These are phyloP conservation scores for Vicugna pacos DNA, from an alignment of 2,113 vertebrate species.

Conservation along the genomic window DNA sequence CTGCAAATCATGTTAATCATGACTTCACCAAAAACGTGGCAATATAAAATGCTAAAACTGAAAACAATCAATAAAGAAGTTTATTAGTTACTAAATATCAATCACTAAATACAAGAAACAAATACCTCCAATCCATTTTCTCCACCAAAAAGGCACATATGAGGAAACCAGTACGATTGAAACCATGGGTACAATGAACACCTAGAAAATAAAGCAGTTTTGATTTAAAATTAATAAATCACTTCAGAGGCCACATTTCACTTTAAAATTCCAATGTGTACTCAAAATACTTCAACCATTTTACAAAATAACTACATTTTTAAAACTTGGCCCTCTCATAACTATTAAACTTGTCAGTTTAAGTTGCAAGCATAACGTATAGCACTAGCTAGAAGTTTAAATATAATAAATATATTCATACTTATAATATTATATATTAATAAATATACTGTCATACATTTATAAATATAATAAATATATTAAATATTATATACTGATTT, in stretches of 20 bases:
- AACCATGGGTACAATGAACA: slow-evolving; percentile 99
- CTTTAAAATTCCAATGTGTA: slow-evolving; percentile 49
- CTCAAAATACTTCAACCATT: slow-evolving; percentile 51
- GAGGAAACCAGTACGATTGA: slow-evolving; percentile 98
- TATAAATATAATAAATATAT: too few species aligned
- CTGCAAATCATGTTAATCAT: slow-evolving; percentile 35
- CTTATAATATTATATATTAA: too few species aligned
- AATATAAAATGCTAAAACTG: slow-evolving; percentile 56
- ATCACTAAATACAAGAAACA: slow-evolving; percentile 70
- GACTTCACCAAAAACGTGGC: slow-evolving; percentile 54
- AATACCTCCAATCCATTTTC: slow-evolving; percentile 99
- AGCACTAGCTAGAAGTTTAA: slow-evolving; percentile 36
- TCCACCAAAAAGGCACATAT: slow-evolving; percentile 99
- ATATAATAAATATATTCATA: not conserved
- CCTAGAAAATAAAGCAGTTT: slow-evolving; percentile 88
- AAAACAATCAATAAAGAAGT: slow-evolving; percentile 31
- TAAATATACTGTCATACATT: too few species aligned
- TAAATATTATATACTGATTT: not conserved
- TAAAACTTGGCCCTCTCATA: not conserved
- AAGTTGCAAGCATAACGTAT: not conserved
- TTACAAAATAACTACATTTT: slow-evolving; percentile 43
- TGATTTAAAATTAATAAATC: slow-evolving; percentile 63
- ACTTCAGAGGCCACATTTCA: slow-evolving; percentile 23
- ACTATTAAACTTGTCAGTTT: slow-evolving; percentile 51
- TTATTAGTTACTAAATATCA: slow-evolving; percentile 25